These are phyloP conservation scores for Steinernema carpocapsae DNA, from an alignment of 2,888 invertebrate genomes.

Conservation along the genomic window DNA sequence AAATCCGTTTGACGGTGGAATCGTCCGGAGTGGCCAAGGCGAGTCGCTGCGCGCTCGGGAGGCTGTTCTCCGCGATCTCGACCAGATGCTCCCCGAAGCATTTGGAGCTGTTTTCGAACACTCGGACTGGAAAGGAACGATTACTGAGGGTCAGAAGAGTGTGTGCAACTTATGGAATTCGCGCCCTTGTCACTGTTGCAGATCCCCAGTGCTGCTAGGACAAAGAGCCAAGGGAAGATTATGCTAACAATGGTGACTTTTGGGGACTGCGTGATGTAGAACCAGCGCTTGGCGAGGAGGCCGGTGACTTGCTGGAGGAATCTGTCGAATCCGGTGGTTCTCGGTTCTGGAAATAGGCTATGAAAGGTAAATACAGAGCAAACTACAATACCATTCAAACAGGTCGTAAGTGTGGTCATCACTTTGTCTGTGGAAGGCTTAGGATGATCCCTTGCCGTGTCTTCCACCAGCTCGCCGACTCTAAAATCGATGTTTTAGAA, in stretches of 20 bases:
- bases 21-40: neutral
- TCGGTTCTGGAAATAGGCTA: neutral
- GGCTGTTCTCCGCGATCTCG: constrained; percentile 5
- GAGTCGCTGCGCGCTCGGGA: neutral
- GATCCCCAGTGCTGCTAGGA: neutral
- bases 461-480: constrained; percentile 52
- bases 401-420: neutral
- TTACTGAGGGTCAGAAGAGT: neutral
- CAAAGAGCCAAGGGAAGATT: neutral
- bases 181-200: neutral
- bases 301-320: constrained; percentile 36
- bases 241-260: constrained; percentile 33
- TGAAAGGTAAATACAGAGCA: neutral
- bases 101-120: neutral
- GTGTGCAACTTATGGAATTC: neutral
- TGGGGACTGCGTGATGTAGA: constrained; percentile 36
- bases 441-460: constrained; percentile 4
- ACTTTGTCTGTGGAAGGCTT: constrained; percentile 25
- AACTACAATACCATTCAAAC: neutral
- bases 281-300: constrained; percentile 37
- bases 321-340: neutral
- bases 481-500: constrained; percentile 36
- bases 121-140: neutral
- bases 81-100: constrained; percentile 19
- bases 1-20: neutral